phyloP scores from a whole-genome alignment of 2,113 vertebrate genomes.

The Tragulus kanchil region DNA sequence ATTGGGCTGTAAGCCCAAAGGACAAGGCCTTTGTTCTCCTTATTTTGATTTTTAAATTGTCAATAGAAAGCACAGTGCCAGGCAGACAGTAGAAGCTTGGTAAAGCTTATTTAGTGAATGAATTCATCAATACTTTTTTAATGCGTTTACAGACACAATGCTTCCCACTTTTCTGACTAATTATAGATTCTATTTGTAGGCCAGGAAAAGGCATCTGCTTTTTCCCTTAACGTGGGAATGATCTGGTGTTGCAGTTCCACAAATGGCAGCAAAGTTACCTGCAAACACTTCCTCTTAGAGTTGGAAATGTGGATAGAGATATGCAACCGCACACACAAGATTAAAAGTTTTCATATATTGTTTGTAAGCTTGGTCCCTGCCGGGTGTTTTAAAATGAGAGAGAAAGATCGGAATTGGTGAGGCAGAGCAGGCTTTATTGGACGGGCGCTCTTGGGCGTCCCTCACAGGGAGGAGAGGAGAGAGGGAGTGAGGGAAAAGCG shows the following conservation, averaged over 20 bases:
- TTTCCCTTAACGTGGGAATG: background rate
- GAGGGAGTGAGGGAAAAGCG: too few relatives aligned
- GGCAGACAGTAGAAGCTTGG: background rate
- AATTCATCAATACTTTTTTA: conserved; percentile 13
- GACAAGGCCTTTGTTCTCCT: background rate
- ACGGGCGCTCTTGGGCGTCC: too few relatives aligned
- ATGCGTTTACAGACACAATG: background rate
- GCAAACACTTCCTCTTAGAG: background rate
- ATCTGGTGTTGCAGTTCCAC: background rate
- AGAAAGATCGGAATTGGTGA: too few relatives aligned
- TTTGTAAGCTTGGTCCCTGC: too few relatives aligned
- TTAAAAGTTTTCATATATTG: background rate
- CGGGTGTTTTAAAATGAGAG: too few relatives aligned
- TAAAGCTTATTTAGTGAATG: background rate
- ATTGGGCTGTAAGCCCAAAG: background rate
- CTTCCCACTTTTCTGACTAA: background rate
- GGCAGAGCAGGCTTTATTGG: too few relatives aligned
- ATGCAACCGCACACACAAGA: background rate
- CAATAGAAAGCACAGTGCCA: background rate
- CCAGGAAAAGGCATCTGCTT: background rate
- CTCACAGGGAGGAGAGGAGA: too few relatives aligned
- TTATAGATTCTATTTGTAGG: background rate
- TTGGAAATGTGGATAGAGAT: conserved; percentile 1
- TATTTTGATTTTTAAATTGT: conserved; percentile 27
- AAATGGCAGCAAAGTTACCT: background rate